Evolutionary conservation across 2,797 vertebrate genomes (phyloP).

Genomic region (Mormyrus hasselquistii): DNA sequence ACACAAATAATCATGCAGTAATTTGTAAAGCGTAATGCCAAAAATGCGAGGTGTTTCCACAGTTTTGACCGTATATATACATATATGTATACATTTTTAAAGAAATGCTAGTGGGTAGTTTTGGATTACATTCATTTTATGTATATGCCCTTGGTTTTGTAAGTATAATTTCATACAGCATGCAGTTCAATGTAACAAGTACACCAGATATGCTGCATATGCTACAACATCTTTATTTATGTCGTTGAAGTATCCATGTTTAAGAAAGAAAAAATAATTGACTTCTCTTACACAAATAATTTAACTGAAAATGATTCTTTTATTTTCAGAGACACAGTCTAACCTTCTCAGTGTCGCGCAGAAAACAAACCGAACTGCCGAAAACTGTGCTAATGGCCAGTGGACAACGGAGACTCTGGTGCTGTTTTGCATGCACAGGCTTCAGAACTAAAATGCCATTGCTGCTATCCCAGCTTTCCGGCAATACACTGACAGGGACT

Average conservation of each 20-base stretch:
- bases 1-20: not conserved
- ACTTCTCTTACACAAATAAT: not conserved
- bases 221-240: not conserved
- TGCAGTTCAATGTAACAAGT: not conserved
- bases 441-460: not conserved
- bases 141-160: not conserved
- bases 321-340: not conserved
- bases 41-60: not conserved
- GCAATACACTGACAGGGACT: not conserved
- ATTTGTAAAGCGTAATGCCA: not conserved
- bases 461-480: not conserved
- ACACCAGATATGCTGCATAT: not conserved
- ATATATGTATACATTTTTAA: not conserved
- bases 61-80: not conserved
- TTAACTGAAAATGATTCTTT: not conserved
- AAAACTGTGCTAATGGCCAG: not conserved
- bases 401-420: not conserved
- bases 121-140: not conserved
- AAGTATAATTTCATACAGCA: not conserved
- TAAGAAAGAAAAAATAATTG: not conserved
- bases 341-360: not conserved
- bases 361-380: not conserved
- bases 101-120: not conserved
- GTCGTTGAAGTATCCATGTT: not conserved
- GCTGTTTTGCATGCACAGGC: not conserved